Percentiles rank a stretch among this genome's conserved stretches.
Conservation (phyloP, 2,888 invertebrate species). For the Ophioninae sp. region DNA sequence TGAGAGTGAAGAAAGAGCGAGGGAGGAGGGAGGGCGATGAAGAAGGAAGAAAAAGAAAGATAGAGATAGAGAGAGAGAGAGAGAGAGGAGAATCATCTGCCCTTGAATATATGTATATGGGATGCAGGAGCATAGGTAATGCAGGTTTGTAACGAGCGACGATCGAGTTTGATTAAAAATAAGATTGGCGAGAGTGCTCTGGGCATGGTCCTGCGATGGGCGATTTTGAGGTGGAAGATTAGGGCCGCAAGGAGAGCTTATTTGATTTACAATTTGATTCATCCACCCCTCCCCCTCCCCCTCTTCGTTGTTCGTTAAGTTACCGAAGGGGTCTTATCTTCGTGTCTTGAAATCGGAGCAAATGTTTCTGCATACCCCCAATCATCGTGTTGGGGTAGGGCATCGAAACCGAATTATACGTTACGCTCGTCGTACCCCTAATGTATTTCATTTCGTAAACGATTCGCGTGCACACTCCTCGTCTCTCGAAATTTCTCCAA, state of each 20-base stretch:
- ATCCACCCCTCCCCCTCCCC: constrained; percentile 35
- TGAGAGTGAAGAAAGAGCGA: constrained; percentile 27
- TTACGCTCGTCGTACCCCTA: constrained; percentile 32
- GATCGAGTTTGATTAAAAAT: constrained; percentile 75
- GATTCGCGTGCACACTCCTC: neutral
- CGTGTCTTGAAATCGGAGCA: constrained; percentile 50
- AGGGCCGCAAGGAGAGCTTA: constrained; percentile 67
- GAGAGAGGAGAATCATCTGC: constrained; percentile 68
- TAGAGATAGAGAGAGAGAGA: constrained; percentile 42
- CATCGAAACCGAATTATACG: constrained; percentile 38
- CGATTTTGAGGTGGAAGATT: constrained; percentile 75
- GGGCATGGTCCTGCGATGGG: constrained; percentile 57
- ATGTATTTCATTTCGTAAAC: constrained; percentile 53
- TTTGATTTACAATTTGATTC: constrained; percentile 75
- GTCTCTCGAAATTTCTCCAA: constrained; percentile 21
- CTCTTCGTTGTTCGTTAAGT: constrained; percentile 49
- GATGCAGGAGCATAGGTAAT: constrained; percentile 62
- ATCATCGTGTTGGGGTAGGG: constrained; percentile 1
- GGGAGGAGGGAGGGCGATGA: constrained; percentile 16
- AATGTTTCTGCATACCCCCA: constrained; percentile 32
- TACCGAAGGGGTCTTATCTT: constrained; percentile 21
- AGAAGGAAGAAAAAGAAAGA: constrained; percentile 23
- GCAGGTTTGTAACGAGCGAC: constrained; percentile 60
- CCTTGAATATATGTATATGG: constrained; percentile 69
- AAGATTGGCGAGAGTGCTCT: constrained; percentile 68